Evolutionary conservation across 1,140 invertebrate species (phyloP).

Genomic region (Diorhabda sublineata): DNA sequence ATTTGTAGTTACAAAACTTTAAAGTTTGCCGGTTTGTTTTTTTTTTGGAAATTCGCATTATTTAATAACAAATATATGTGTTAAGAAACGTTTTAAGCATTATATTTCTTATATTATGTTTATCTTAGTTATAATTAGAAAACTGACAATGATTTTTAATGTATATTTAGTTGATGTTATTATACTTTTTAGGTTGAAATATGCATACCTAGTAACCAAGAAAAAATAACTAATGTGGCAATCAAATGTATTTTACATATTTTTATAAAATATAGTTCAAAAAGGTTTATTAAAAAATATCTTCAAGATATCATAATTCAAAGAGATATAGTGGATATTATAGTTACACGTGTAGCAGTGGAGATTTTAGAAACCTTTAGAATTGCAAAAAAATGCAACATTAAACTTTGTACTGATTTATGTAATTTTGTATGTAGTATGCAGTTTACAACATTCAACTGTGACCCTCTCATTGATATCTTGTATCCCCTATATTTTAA

Average conservation of each 20-base stretch:
- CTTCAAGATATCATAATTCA: constrained; percentile 26
- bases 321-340: constrained; percentile 18
- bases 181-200: constrained; percentile 23
- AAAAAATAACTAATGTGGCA: constrained; percentile 14
- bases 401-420: constrained; percentile 26
- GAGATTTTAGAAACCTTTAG: constrained; percentile 46
- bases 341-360: constrained; percentile 21
- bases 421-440: constrained; percentile 27
- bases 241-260: constrained; percentile 23
- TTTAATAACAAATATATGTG: too few species aligned
- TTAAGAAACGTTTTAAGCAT: too few species aligned
- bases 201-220: constrained; percentile 23
- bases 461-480: constrained; percentile 18
- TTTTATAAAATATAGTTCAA: constrained; percentile 26
- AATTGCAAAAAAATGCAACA: constrained; percentile 31
- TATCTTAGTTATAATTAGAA: neutral
- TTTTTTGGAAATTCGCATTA: too few species aligned
- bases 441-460: constrained; percentile 21
- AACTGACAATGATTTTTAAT: neutral
- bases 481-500: constrained; percentile 28
- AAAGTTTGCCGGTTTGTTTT: too few species aligned
- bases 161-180: constrained; percentile 7
- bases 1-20: too few species aligned
- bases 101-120: too few species aligned
- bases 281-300: constrained; percentile 31